These are phyloP conservation scores for Nettapus auritus DNA, from an alignment of 2,113 vertebrate species.

Conservation along the genomic window DNA sequence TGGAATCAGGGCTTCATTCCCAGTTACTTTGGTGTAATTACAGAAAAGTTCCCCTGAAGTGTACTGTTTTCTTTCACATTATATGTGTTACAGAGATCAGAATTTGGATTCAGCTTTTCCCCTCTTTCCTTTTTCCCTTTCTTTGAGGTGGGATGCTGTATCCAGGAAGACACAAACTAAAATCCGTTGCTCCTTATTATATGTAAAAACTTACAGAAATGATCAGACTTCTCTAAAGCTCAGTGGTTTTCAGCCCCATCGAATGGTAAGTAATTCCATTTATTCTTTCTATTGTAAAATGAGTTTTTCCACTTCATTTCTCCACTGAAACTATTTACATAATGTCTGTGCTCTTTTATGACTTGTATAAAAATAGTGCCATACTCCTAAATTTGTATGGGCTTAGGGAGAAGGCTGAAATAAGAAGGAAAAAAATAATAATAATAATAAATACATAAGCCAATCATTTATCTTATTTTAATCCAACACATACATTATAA, in stretches of 20 bases:
- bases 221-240: neutral
- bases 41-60: neutral
- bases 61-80: neutral
- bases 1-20: neutral
- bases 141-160: neutral
- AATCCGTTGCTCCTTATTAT: neutral
- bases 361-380: neutral
- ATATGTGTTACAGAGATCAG: neutral
- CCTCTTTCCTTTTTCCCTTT: neutral
- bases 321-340: conserved; percentile 54
- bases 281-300: conserved; percentile 39
- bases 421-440: neutral
- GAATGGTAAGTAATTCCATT: neutral
- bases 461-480: conserved; percentile 27
- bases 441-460: neutral
- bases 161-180: neutral
- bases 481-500: neutral
- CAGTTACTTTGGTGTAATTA: neutral
- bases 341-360: conserved; percentile 35
- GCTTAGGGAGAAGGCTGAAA: neutral
- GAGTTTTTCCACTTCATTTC: conserved; percentile 56
- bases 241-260: neutral
- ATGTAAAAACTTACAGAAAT: neutral
- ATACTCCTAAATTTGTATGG: neutral
- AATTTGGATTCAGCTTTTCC: neutral